Evolutionary conservation across 2,797 vertebrate species (phyloP), one percentile per base, ranked within the genome.

Genomic region (Cyprinodon diabolis): DNA sequence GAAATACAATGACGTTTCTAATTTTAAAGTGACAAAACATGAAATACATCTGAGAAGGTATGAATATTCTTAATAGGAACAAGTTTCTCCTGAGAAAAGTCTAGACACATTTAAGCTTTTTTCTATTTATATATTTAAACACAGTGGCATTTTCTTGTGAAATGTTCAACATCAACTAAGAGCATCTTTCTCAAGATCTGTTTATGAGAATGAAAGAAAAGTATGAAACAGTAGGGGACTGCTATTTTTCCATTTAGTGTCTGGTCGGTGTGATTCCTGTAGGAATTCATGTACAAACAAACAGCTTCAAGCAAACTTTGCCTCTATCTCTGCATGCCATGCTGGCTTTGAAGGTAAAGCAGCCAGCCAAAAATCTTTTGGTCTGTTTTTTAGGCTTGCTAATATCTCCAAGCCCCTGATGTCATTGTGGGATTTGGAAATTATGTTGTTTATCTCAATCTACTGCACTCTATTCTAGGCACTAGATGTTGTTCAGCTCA

Each of bases 251-350:
- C 17, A 21, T 62, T n/a, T 62, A 62, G 58, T 43, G 58, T 62
- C 19, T 62, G 37, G 58, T 43, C 19, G 37, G 37, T 43, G 19
- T 43, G 58, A 21, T 62, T 62, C 17, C 58, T 62, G 9, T 62
- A 62, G 58, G 58, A 62, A 4, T 62, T 62, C 35, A 40, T 62
- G 9, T 40, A 43, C 35, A 62, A 62, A 60, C 35, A 60, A 60
- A 62, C 58, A 62, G 58, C 58, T 62, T 62, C 58, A 62, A 62
- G 58, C 37, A 62, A 62, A 62, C 58, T 43, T 62, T 62, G 17
- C 19, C 58, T 62, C 58, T 40, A 62, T 62, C 58, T 43, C 19
- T 40, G 58, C 35, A 40, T 62, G 58, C 58, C 58, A 62, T 62
- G 37, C 58, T 43, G 37, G 35, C 58, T 62, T 62, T 37, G 58